These are phyloP conservation scores for Mimachlamys varia DNA, from an alignment of 2,888 invertebrate species.

Conservation along the genomic window DNA sequence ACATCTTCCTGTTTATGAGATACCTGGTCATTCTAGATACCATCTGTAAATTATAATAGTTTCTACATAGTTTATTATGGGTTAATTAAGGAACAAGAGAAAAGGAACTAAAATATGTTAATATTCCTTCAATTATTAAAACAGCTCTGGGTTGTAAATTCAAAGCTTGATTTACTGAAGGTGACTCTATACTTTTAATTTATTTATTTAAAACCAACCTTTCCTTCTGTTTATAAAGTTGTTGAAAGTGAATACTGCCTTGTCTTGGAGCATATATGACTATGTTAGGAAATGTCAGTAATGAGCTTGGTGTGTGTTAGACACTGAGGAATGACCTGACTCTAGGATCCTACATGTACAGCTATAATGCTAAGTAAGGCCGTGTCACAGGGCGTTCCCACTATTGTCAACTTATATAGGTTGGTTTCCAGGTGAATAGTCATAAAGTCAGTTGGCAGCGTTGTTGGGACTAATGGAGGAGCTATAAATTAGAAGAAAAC, in stretches of 20 bases:
- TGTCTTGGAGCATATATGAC: neutral
- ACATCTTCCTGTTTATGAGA: no score
- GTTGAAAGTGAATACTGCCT: neutral
- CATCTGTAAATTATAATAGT: no score
- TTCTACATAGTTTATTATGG: no score
- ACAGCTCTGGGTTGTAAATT: neutral
- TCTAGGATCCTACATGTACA: neutral
- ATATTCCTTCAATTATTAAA: no score
- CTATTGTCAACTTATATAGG: neutral
- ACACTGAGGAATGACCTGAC: conserved; percentile 25
- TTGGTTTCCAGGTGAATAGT: neutral
- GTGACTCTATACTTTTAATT: neutral
- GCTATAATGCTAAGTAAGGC: neutral
- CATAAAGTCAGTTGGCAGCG: neutral
- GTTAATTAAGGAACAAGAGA: no score
- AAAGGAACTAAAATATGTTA: no score
- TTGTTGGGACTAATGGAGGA: neutral
- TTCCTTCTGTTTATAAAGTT: neutral
- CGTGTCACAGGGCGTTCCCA: conserved; percentile 19
- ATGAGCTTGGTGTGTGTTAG: neutral
- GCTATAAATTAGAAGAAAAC: neutral
- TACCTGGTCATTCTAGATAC: no score
- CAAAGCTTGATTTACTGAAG: neutral
- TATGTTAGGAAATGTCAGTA: neutral
- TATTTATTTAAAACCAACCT: neutral